phyloP scores from a whole-genome alignment of 2,888 invertebrate genomes.

The Neria commutata region DNA sequence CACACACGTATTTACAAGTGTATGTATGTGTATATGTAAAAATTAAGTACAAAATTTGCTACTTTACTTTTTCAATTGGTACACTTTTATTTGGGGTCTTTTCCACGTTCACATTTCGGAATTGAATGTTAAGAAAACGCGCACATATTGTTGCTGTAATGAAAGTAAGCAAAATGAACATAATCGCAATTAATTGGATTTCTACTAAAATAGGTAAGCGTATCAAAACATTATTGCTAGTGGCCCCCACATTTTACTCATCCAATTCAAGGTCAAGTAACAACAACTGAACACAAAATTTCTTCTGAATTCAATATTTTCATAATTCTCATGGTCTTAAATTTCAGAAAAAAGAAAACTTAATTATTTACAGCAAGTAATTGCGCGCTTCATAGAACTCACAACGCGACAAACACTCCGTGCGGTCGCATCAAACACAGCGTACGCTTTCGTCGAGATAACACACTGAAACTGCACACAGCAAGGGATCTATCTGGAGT shows the following conservation, averaged over 20 bases:
- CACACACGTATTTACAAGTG: not conserved
- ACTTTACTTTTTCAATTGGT: constrained; percentile 1
- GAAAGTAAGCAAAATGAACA: not conserved
- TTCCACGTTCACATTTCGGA: not conserved
- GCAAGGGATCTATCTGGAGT: constrained; percentile 14
- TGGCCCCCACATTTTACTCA: no score
- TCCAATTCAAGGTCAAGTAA: no score
- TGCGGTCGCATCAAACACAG: no score
- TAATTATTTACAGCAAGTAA: no score
- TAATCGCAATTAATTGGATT: not conserved
- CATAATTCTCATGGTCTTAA: no score
- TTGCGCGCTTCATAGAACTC: no score
- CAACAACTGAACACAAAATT: no score
- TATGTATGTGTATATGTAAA: not conserved
- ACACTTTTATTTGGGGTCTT: not conserved
- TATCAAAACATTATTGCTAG: no score
- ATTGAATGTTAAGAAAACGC: not conserved
- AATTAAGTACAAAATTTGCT: not conserved
- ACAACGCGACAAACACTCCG: no score
- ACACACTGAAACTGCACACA: constrained; percentile 12
- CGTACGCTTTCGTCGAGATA: no score
- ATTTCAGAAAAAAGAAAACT: no score
- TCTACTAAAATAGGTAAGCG: not conserved
- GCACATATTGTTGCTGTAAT: constrained; percentile 5
- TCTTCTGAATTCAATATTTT: no score